Percentiles rank a stretch among this genome's conserved stretches.
These are phyloP conservation scores for Pelochelys cantorii DNA, from an alignment of 2,797 vertebrate genomes.

Conservation along the genomic window DNA sequence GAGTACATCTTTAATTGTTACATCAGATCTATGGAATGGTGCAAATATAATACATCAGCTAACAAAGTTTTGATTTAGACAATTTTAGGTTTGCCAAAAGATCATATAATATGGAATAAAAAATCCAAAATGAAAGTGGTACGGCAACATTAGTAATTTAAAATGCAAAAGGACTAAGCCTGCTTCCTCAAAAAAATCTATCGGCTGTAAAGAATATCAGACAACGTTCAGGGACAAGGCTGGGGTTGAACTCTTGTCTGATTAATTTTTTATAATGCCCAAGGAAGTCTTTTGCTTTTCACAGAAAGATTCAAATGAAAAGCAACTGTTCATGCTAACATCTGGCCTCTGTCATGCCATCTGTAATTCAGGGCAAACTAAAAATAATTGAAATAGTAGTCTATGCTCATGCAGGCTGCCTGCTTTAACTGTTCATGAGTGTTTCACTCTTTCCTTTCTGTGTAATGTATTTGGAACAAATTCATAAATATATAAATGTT, in stretches of 20 bases:
- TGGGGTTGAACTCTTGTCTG: not conserved
- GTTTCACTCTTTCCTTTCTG: not conserved
- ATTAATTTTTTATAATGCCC: not conserved
- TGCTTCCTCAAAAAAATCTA: not conserved
- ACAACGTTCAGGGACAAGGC: not conserved
- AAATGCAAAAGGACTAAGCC: not conserved
- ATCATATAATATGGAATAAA: not conserved
- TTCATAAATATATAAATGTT: not conserved
- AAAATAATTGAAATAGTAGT: constrained; percentile 37
- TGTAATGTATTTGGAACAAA: not conserved
- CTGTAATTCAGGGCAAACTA: constrained; percentile 24
- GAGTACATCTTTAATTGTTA: not conserved
- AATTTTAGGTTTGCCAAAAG: not conserved
- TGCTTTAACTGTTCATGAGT: constrained; percentile 5
- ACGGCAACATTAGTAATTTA: not conserved
- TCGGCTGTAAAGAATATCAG: not conserved
- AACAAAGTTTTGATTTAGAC: not conserved
- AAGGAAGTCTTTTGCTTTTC: constrained; percentile 14
- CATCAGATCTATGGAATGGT: not conserved
- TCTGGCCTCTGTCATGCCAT: not conserved
- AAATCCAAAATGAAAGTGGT: not conserved
- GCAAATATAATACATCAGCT: not conserved
- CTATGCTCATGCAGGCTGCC: not conserved
- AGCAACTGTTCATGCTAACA: not conserved
- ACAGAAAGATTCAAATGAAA: constrained; percentile 15